phyloP scores from a whole-genome alignment of 2,888 invertebrate genomes.

The Automeris io region DNA sequence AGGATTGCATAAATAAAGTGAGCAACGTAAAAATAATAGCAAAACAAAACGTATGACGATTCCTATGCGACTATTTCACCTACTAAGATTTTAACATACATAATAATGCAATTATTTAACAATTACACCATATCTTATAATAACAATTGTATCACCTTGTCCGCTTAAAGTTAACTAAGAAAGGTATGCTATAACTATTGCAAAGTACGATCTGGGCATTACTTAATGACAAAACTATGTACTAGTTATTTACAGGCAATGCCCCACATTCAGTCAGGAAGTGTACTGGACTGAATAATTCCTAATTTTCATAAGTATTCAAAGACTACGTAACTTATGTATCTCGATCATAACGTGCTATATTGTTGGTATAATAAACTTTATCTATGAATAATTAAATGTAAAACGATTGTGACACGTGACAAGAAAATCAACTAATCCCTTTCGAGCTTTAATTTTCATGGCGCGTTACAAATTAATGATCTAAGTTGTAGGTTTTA shows the following conservation, averaged over 20 bases:
- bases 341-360: constrained; percentile 15
- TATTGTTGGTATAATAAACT: constrained; percentile 25
- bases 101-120: no score
- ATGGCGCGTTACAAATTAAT: constrained; percentile 11
- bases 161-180: neutral
- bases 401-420: constrained; percentile 32
- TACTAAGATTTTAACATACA: no score
- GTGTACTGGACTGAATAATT: constrained; percentile 25
- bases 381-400: constrained; percentile 36
- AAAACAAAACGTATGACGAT: no score
- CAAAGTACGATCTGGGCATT: neutral
- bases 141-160: neutral
- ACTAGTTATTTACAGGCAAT: constrained; percentile 30
- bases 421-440: constrained; percentile 36
- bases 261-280: constrained; percentile 35
- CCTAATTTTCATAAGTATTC: constrained; percentile 30
- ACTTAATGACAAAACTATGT: constrained; percentile 6
- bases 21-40: no score
- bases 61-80: no score
- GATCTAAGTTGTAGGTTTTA: constrained; percentile 7
- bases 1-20: no score
- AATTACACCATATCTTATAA: no score
- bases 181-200: constrained; percentile 1
- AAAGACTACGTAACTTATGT: constrained; percentile 22
- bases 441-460: constrained; percentile 10